Evolutionary conservation across 2,113 vertebrate species (phyloP).

Genomic region (Chunga burmeisteri): DNA sequence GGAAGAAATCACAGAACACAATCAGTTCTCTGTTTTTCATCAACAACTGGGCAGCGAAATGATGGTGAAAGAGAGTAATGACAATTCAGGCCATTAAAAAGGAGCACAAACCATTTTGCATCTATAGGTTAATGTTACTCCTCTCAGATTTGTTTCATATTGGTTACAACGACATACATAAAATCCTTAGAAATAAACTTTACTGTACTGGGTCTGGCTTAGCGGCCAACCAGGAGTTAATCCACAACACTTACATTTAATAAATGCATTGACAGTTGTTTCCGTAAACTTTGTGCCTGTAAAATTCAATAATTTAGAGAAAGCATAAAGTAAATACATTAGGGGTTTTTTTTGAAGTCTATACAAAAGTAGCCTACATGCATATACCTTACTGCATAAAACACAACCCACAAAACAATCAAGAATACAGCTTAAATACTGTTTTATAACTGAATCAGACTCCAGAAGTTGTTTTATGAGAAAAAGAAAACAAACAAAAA

Average conservation of each 20-base stretch:
- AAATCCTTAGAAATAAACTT: neutral
- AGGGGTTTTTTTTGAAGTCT: neutral
- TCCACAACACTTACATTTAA: neutral
- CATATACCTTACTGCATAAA: neutral
- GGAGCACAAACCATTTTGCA: neutral
- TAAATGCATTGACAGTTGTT: neutral
- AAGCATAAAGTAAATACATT: neutral
- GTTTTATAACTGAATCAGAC: neutral
- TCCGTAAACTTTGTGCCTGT: neutral
- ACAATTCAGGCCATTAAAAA: slow-evolving; percentile 16
- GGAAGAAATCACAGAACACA: neutral
- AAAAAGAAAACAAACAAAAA: neutral
- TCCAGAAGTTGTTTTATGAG: neutral
- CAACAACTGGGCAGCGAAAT: neutral
- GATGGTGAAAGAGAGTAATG: neutral
- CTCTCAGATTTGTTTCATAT: neutral
- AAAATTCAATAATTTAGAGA: neutral
- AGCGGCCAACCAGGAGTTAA: neutral
- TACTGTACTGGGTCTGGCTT: neutral
- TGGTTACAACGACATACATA: neutral
- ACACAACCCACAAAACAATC: neutral
- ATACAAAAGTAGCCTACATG: neutral
- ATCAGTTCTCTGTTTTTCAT: neutral
- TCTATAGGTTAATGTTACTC: neutral
- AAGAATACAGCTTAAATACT: neutral